A percentile compares a stretch with the other conserved stretches of the same genome.
Evolutionary conservation across 2,888 invertebrate species (phyloP).

Genomic region (Polymixis flavicincta): DNA sequence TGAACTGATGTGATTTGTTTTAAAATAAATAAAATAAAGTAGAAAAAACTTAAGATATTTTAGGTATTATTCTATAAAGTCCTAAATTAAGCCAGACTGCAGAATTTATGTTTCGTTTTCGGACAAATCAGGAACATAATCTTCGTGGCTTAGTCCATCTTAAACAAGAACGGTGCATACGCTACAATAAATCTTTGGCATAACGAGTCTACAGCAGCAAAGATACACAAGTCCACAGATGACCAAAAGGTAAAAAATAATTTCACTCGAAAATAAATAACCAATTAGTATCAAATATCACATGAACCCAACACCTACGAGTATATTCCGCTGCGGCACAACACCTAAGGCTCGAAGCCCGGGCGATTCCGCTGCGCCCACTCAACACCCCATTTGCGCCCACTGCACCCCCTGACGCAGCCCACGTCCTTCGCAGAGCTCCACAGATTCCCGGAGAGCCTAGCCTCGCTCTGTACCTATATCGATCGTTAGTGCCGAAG

Average conservation of each 20-base stretch:
- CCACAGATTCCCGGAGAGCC: constrained; percentile 33
- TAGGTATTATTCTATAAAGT: not conserved
- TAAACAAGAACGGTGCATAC: not conserved
- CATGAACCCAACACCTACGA: constrained; percentile 1
- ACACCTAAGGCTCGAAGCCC: constrained; percentile 39
- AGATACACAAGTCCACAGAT: not conserved
- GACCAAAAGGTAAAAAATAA: not conserved
- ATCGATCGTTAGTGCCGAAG: constrained; percentile 39
- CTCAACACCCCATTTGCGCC: constrained; percentile 31
- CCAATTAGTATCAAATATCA: not conserved
- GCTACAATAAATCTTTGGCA: not conserved
- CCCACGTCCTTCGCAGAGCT: constrained; percentile 32
- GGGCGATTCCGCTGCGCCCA: constrained; percentile 52
- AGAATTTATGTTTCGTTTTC: not conserved
- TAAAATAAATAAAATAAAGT: too few relatives aligned
- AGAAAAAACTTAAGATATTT: not conserved
- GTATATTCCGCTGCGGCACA: constrained; percentile 12
- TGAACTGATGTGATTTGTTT: not conserved
- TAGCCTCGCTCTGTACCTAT: constrained; percentile 47
- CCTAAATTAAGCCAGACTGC: not conserved
- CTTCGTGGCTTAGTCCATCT: not conserved
- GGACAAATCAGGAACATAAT: not conserved
- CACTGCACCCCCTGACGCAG: constrained; percentile 38
- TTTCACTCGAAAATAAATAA: not conserved
- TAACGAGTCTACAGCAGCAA: not conserved